These are phyloP conservation scores for Baronia brevicornis DNA, from an alignment of 2,888 invertebrate genomes.

Conservation along the genomic window DNA sequence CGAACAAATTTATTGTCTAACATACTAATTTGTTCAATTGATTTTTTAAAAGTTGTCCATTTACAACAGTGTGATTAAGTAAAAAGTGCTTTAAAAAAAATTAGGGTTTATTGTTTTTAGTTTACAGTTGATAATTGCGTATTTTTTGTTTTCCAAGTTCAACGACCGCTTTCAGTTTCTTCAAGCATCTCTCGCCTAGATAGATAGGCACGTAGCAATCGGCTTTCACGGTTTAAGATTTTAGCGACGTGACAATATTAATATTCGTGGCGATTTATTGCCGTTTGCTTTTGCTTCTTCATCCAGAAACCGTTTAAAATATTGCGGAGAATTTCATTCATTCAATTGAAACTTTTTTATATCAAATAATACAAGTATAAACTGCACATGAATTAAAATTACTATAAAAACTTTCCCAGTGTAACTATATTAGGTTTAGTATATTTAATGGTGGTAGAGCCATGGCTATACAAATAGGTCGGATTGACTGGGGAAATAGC, in stretches of 20 bases:
- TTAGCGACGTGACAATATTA: slow-evolving; percentile 56
- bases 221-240: slow-evolving; percentile 39
- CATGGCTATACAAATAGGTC: too few species aligned
- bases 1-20: slow-evolving; percentile 36
- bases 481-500: too few species aligned
- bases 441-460: too few species aligned
- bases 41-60: background rate
- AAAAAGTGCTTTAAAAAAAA: background rate
- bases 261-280: slow-evolving; percentile 32
- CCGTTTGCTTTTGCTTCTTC: slow-evolving; percentile 31
- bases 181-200: slow-evolving; percentile 30
- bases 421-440: too few species aligned
- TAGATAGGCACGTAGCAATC: slow-evolving; percentile 40
- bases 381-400: too few species aligned
- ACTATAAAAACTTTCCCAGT: too few species aligned
- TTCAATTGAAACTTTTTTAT: too few species aligned
- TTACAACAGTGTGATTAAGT: background rate
- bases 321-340: too few species aligned
- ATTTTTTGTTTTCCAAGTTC: slow-evolving; percentile 26
- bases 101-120: background rate
- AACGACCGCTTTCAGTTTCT: slow-evolving; percentile 37
- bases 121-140: slow-evolving; percentile 3
- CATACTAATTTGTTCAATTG: background rate
- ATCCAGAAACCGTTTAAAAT: slow-evolving; percentile 9
- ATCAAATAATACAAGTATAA: too few species aligned